Conservation (phyloP, 2,797 vertebrate species). For the Dendrocincla tyrannina region DNA sequence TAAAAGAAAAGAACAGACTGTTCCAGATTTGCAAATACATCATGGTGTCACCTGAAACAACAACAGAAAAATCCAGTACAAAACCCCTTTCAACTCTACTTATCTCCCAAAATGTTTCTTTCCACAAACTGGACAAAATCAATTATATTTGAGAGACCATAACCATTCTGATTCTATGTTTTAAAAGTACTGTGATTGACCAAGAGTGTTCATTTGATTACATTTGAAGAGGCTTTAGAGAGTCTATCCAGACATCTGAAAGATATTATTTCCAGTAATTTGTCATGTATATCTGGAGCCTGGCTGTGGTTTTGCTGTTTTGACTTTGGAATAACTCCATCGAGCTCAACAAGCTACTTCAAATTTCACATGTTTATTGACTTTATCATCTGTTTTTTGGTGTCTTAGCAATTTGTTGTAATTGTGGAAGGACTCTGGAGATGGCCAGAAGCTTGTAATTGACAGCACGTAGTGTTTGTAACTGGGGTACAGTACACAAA, state of each 20-base stretch:
- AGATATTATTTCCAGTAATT: not conserved
- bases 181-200: not conserved
- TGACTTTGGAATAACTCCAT: not conserved
- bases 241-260: not conserved
- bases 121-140: not conserved
- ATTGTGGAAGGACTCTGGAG: not conserved
- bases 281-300: not conserved
- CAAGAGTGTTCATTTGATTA: not conserved
- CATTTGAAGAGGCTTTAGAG: not conserved
- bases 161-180: not conserved
- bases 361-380: not conserved
- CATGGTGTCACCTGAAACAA: constrained; percentile 20
- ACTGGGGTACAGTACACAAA: not conserved
- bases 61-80: not conserved
- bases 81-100: not conserved
- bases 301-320: not conserved
- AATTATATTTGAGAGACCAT: not conserved
- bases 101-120: not conserved
- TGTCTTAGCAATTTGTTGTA: not conserved
- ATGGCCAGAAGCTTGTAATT: not conserved
- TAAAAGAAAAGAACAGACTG: not conserved
- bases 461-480: not conserved
- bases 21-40: constrained; percentile 23
- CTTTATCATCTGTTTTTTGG: not conserved
- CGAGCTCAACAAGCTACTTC: not conserved